Evolutionary conservation across 1,140 invertebrate genomes (phyloP), one percentile per base, ranked within the genome.

Genomic region (Psix sp.): DNA sequence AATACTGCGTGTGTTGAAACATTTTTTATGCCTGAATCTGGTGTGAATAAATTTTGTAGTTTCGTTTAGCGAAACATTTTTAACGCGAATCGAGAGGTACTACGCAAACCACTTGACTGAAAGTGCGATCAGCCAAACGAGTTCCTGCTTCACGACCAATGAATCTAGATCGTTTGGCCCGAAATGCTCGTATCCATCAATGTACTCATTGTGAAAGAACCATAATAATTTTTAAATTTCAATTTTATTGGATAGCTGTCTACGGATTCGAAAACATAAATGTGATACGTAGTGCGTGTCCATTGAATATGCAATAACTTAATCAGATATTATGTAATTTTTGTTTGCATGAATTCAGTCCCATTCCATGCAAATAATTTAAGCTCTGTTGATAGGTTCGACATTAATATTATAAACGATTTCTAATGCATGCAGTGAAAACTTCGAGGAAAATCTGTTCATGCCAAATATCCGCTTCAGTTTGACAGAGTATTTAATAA

Each of bases 1-100:
- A 33, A 26, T 29, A n/a, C 13, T 26, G 14, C 3, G n/a, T 7
- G 40, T 62, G 56, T 70, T 24, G 56, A 70, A 60, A 70, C 26
- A 24, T 56, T 62, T 62, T 54, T 68, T 54, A 38, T 67, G 5
- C 14, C 33, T 39, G 29, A 24, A 31, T 49, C 35, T 11, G n/a
- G 20, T 31, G 18, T 24, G 38, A 45, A 51, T 59, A 51, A 67
- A 57, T 15, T 56, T 42, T 40, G 46, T 46, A 20, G 17, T 52
- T 24, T 21, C 49, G 14, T 43, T 63, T 52, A 35, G 15, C 11
- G 20, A 31, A 16, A 2, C 10, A 35, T 45, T 43, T 52, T 51
- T 63, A 5, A 38, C 15, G 15, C 13, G 35, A n/a, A n/a, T n/a
- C n/a, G n/a, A n/a, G n/a, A n/a, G n/a, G n/a, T n/a, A n/a, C n/a